Evolutionary conservation across 2,797 vertebrate genomes (phyloP).

Genomic region (Chaetophractus vellerosus): DNA sequence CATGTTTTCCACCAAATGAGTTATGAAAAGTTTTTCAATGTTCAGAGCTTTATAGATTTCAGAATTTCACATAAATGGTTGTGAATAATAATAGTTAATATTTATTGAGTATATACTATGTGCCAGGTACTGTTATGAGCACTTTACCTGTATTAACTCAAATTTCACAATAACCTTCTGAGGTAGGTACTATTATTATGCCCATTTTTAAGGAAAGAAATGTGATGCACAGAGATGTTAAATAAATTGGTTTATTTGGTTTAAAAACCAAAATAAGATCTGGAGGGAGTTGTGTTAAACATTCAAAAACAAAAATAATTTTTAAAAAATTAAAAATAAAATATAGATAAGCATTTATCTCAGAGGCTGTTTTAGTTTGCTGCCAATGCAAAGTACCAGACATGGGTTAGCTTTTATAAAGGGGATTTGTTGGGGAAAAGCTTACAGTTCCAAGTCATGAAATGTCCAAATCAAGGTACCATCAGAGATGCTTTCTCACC

Average conservation of each 20-base stretch:
- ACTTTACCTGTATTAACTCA: neutral
- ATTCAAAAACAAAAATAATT: conserved; percentile 6
- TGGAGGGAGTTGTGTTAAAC: conserved; percentile 24
- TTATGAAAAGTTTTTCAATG: neutral
- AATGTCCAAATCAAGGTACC: no score
- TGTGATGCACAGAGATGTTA: neutral
- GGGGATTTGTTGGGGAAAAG: no score
- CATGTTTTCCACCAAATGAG: neutral
- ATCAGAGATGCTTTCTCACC: no score
- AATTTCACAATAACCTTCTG: neutral
- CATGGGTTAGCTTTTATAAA: no score
- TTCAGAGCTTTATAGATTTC: conserved; percentile 19
- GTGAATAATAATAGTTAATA: neutral
- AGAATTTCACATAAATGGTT: neutral
- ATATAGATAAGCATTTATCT: neutral
- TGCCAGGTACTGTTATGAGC: neutral
- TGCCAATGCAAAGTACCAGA: no score
- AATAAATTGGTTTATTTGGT: neutral
- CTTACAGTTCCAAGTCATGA: no score
- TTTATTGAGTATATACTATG: neutral
- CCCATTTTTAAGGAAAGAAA: neutral
- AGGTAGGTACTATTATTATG: neutral
- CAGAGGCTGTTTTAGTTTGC: no score
- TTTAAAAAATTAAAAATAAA: neutral
- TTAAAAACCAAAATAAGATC: conserved; percentile 15